Evolutionary conservation across 2,888 invertebrate species (phyloP).

Genomic region (Philonicus albiceps): DNA sequence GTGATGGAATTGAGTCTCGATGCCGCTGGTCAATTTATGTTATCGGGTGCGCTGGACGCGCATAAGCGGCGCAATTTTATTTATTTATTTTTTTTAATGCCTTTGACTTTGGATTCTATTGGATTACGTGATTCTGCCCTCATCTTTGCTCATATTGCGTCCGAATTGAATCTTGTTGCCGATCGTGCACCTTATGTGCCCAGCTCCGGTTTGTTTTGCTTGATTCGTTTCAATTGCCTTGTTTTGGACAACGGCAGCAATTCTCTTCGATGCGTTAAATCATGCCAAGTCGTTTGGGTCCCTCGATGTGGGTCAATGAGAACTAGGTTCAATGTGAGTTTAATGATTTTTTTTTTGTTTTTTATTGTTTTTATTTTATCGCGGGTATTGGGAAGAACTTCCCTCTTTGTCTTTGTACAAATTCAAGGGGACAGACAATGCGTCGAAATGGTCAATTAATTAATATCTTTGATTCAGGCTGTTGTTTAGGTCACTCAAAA

Average conservation of each 20-base stretch:
- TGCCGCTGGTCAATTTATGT: not conserved
- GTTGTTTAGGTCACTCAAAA: not conserved
- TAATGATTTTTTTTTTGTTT: not conserved
- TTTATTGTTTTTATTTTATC: too few species aligned
- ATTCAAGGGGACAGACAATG: not conserved
- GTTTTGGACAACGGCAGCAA: slow-evolving; percentile 24
- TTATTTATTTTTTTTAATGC: not conserved
- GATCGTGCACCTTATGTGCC: not conserved
- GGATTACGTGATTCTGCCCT: not conserved
- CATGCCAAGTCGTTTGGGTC: slow-evolving; percentile 3
- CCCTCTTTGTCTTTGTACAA: not conserved
- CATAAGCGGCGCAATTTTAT: not conserved
- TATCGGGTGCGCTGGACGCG: not conserved
- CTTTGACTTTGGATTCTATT: not conserved
- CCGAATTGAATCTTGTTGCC: not conserved
- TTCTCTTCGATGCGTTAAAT: not conserved
- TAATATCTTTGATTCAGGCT: not conserved
- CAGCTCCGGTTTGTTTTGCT: not conserved
- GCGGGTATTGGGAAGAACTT: not conserved
- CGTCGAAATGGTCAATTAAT: not conserved
- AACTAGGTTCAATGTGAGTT: slow-evolving; percentile 30
- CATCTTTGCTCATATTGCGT: not conserved
- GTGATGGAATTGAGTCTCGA: not conserved
- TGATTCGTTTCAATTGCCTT: slow-evolving; percentile 28
- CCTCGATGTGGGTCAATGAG: slow-evolving; percentile 13